A percentile compares a stretch with the other conserved stretches of the same genome.
phyloP scores from a whole-genome alignment of 2,888 invertebrate genomes.

The Pristionchus entomophagus region DNA sequence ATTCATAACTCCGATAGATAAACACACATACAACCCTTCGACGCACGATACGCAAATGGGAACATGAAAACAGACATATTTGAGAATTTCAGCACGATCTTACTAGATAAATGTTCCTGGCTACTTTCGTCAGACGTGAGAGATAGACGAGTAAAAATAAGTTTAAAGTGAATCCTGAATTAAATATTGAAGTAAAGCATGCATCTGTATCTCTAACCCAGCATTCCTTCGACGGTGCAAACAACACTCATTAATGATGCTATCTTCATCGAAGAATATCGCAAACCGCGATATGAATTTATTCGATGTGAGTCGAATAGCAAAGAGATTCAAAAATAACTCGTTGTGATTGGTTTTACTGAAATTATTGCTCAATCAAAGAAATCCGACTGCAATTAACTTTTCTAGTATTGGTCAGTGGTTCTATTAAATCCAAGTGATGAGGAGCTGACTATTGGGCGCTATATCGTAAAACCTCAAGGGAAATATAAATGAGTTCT shows the following conservation, averaged over 20 bases:
- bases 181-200: neutral
- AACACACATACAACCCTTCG: neutral
- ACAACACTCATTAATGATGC: neutral
- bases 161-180: neutral
- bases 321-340: no score
- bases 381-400: no score
- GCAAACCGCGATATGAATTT: no score
- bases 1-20: neutral
- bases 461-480: no score
- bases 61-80: neutral
- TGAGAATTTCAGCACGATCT: neutral
- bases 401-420: no score
- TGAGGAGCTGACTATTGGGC: no score
- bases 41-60: neutral
- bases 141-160: neutral
- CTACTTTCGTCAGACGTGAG: neutral
- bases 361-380: no score
- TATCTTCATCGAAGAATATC: no score
- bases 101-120: neutral
- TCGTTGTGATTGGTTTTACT: no score
- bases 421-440: no score
- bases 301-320: no score
- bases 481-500: no score
- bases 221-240: neutral
- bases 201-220: neutral